These are phyloP conservation scores for Peucedramus taeniatus DNA, from an alignment of 2,113 vertebrate species.

Conservation along the genomic window DNA sequence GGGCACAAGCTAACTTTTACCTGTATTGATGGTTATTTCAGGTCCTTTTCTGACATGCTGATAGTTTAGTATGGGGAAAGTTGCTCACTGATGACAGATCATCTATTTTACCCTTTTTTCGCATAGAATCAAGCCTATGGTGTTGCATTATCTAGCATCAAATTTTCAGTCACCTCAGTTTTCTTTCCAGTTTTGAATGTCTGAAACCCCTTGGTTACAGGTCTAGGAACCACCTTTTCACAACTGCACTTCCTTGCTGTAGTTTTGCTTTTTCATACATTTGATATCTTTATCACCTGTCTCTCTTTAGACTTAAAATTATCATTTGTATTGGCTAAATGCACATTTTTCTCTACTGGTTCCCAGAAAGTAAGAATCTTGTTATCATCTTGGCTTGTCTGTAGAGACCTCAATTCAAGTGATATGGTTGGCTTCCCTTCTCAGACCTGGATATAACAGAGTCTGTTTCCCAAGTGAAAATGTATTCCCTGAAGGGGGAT, in stretches of 20 bases:
- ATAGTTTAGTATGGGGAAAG: background rate
- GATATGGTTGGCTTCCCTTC: background rate
- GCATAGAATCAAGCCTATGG: background rate
- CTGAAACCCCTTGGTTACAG: conserved; percentile 9
- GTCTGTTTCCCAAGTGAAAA: background rate
- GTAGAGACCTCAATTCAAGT: background rate
- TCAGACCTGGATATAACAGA: background rate
- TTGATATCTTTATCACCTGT: background rate
- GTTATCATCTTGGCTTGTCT: rapidly evolving
- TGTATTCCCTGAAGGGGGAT: background rate
- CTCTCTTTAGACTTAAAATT: background rate
- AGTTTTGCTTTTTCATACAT: background rate
- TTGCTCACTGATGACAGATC: background rate
- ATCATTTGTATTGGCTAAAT: background rate
- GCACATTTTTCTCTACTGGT: background rate
- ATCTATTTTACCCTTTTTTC: background rate
- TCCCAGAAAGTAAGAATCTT: background rate
- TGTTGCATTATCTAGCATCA: background rate
- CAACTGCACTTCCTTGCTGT: background rate
- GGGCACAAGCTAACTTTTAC: background rate
- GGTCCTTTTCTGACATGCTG: background rate
- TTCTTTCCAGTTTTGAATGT: conserved; percentile 50
- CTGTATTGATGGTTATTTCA: background rate
- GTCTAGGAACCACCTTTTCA: conserved; percentile 33
- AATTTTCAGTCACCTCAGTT: background rate